These are phyloP conservation scores for Caenorhabditis elegans DNA, from an alignment of 1,140 invertebrate species.

Conservation along the genomic window WBcel235 BX284606.5:10846501-10847000, in stretches of 20 bases:
- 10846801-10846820: neutral
- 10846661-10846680: neutral
- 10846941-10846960: neutral
- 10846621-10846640: neutral
- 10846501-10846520: neutral
- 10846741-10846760: neutral
- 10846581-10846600: neutral
- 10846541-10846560: slow-evolving; percentile 33
- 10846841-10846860: neutral
- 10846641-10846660: neutral
- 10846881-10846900: neutral
- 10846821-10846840: neutral
- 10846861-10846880: too few relatives aligned
- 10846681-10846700: neutral
- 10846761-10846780: neutral
- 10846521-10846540: slow-evolving; percentile 28
- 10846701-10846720: neutral
- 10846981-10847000: neutral
- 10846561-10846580: slow-evolving; percentile 19
- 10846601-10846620: neutral
- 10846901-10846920: neutral
- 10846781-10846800: neutral
- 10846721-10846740: too few relatives aligned
- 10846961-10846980: neutral
- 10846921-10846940: too few relatives aligned